phyloP scores from a whole-genome alignment of 2,888 invertebrate species.

The Callinectes sapidus region DNA sequence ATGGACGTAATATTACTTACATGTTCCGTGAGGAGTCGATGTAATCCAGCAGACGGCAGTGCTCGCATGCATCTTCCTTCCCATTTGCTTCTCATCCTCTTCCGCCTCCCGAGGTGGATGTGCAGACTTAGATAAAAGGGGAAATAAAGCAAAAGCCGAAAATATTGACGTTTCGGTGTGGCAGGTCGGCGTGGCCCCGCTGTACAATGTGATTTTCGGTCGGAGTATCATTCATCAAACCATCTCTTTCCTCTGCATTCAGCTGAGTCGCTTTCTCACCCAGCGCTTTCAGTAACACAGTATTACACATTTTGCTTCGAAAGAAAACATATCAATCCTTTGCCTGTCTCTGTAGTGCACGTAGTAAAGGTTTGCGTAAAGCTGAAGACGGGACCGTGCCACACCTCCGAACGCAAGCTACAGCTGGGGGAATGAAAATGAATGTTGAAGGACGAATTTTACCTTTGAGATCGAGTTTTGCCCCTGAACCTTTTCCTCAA shows the following conservation, averaged over 20 bases:
- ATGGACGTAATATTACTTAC: slow-evolving; percentile 18
- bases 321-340: background rate
- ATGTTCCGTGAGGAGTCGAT: slow-evolving; percentile 25
- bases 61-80: background rate
- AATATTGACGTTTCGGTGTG: slow-evolving; percentile 60
- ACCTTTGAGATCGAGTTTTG: slow-evolving; percentile 46
- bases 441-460: slow-evolving; percentile 65
- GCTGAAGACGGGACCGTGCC: slow-evolving; percentile 37
- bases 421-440: slow-evolving; percentile 64
- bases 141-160: slow-evolving; percentile 59
- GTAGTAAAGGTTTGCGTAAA: background rate
- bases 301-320: background rate
- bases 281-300: background rate
- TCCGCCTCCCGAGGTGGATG: slow-evolving; percentile 27
- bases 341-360: background rate
- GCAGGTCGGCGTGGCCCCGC: slow-evolving; percentile 53
- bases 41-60: background rate
- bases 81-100: background rate
- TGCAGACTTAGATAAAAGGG: slow-evolving; percentile 35
- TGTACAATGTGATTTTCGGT: slow-evolving; percentile 57
- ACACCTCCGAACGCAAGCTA: slow-evolving; percentile 57
- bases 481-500: slow-evolving; percentile 47
- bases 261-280: background rate
- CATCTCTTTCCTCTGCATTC: background rate
- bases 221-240: slow-evolving; percentile 51